These are phyloP conservation scores for Macrobrachium nipponense DNA, from an alignment of 1,140 invertebrate genomes.

Conservation along the genomic window DNA sequence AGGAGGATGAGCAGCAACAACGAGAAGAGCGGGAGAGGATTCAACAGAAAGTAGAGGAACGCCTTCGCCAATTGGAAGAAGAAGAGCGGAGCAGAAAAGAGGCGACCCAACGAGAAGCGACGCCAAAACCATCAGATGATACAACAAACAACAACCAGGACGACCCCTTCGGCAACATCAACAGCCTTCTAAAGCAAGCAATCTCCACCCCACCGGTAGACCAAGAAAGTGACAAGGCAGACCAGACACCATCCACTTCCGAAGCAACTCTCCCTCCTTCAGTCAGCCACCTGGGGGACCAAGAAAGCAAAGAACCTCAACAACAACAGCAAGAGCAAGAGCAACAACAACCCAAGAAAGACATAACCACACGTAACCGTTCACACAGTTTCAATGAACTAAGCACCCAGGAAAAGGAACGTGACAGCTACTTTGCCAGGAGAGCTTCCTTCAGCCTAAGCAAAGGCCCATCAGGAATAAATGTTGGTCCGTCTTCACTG, in stretches of 20 bases:
- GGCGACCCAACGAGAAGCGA: not conserved
- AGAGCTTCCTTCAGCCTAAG: slow-evolving; percentile 31
- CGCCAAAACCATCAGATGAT: not conserved
- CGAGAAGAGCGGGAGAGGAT: no score
- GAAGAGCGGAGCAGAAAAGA: not conserved
- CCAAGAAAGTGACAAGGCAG: not conserved
- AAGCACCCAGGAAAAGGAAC: no score
- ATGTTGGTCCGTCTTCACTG: slow-evolving; percentile 40
- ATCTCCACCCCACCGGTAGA: not conserved
- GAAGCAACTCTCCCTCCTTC: no score
- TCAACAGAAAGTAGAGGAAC: no score
- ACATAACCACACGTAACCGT: no score
- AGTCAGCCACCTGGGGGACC: not conserved
- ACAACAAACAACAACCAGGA: not conserved
- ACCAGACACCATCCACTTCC: not conserved
- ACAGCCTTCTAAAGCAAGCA: slow-evolving; percentile 27
- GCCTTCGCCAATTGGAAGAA: slow-evolving; percentile 1
- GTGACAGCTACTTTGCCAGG: no score
- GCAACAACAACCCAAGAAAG: not conserved
- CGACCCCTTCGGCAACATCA: slow-evolving; percentile 35
- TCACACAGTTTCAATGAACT: no score
- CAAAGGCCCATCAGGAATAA: slow-evolving; percentile 48
- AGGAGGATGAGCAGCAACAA: not conserved
- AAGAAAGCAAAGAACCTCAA: slow-evolving; percentile 8
- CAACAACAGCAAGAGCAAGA: not conserved